Percentiles rank a stretch among this genome's conserved stretches.
Conservation (phyloP, 92 coral and sea anemone genomes). For the Umimayanthus kanabou region DNA sequence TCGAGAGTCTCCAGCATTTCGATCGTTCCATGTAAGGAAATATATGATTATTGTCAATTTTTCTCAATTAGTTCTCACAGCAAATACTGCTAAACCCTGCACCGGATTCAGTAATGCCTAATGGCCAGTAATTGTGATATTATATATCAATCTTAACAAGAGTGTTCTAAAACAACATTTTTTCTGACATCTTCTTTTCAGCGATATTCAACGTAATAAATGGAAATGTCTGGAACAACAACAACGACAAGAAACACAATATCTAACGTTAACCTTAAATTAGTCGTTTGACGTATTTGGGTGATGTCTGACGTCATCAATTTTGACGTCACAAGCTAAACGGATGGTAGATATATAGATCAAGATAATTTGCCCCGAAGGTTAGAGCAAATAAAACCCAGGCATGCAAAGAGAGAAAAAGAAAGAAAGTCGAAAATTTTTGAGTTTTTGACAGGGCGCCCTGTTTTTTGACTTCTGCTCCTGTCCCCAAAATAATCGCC, state of each 20-base stretch:
- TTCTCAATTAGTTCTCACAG: no score
- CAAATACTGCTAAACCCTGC: no score
- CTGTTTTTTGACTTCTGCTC: no score
- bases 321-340: background rate
- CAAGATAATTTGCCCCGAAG: background rate
- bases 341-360: background rate
- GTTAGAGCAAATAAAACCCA: background rate
- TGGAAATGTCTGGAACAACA: background rate
- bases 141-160: background rate
- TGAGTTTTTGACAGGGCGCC: no score
- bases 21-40: no score
- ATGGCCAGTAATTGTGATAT: background rate
- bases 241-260: background rate
- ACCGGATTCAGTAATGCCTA: no score
- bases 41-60: no score
- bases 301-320: background rate
- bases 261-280: background rate
- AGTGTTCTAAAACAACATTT: background rate
- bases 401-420: background rate
- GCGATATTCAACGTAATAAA: background rate
- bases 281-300: background rate
- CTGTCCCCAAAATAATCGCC: no score
- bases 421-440: background rate
- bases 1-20: no score
- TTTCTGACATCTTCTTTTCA: background rate